Evolutionary conservation across 64 coral and sea anemone species (phyloP), one percentile per base, ranked within the genome.

Genomic region (Dendronephthya gigantea): DNA sequence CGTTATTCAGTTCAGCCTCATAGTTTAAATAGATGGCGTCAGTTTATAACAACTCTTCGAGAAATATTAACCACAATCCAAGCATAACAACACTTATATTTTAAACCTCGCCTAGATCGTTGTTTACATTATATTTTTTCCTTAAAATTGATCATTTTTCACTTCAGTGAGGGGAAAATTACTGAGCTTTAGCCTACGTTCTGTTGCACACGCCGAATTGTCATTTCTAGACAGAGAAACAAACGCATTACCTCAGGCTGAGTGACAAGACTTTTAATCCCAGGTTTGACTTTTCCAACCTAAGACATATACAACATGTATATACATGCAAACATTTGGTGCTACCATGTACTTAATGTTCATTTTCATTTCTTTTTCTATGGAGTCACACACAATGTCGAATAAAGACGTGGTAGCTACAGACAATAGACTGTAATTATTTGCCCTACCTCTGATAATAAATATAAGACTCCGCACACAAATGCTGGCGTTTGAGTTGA

Each of bases 381-480:
- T 51, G 49, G 17, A 14, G 30, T 13, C 29, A 38, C 32, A 40
- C n/a, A 40, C 35, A 14, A 36, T 36, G 37, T 25, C 0, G 3
- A 34, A 22, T 41, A 32, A 65, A 65, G 15, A 0, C 11, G 19
- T 55, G 6, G 22, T 34, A 37, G n/a, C n/a, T 52, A 48, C 15
- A 27, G 32, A 23, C 7, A n/a, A 8, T 15, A 8, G 22, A 29
- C 39, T 39, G 22, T 1, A 84, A 33, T 47, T 11, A 17, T 43
- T 9, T n/a, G 9, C 1, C 49, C 66, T 87, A 96, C 94, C 91
- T 96, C 94, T 14, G 94, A 96, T 29, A 90, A 81, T 72, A 96
- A 52, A 49, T 87, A 93, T 0, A 96, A 87, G 35, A 84, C 81
- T 36, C 91, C 94, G 87, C 94, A 93, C 38, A 93, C 87, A 55